phyloP scores from a whole-genome alignment of 1,140 invertebrate genomes.

The Drosophila kanapiae region DNA sequence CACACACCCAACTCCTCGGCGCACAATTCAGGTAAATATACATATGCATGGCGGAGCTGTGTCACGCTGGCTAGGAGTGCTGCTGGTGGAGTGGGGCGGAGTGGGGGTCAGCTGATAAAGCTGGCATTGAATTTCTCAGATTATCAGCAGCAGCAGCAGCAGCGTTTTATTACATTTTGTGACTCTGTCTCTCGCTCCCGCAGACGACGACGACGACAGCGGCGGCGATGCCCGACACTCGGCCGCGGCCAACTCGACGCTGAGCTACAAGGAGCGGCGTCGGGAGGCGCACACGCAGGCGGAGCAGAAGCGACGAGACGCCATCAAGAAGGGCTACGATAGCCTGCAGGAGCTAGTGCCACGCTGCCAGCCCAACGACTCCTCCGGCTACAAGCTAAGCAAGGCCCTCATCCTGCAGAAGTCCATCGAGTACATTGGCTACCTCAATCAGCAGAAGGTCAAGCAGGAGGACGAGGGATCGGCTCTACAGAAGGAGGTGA shows the following conservation, averaged over 20 bases:
- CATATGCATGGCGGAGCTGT: constrained; percentile 45
- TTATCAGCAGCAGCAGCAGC: constrained; percentile 65
- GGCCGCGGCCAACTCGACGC: constrained; percentile 85
- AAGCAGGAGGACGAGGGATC: constrained; percentile 97
- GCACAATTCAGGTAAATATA: constrained; percentile 91
- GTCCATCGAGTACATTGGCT: constrained; percentile 96
- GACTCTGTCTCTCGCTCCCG: constrained; percentile 27
- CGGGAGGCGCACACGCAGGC: constrained; percentile 98
- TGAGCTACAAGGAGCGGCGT: constrained; percentile 96
- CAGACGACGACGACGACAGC: constrained; percentile 93
- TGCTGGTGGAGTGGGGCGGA: constrained; percentile 14
- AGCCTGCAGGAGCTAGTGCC: constrained; percentile 96
- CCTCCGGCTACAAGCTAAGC: constrained; percentile 96
- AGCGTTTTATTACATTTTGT: constrained; percentile 57
- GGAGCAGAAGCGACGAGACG: constrained; percentile 98
- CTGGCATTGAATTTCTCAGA: constrained; percentile 53
- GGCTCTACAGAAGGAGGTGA: constrained; percentile 96
- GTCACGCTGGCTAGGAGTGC: constrained; percentile 23
- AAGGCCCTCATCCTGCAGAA: constrained; percentile 98
- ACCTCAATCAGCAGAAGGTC: constrained; percentile 95
- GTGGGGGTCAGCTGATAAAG: constrained; percentile 57
- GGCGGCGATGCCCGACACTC: constrained; percentile 86
- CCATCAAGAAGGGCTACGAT: constrained; percentile 98
- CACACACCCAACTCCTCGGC: constrained; percentile 94
- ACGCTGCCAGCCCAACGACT: constrained; percentile 92